Conservation (phyloP, 2,113 vertebrate genomes). For the Cepphus grylle region DNA sequence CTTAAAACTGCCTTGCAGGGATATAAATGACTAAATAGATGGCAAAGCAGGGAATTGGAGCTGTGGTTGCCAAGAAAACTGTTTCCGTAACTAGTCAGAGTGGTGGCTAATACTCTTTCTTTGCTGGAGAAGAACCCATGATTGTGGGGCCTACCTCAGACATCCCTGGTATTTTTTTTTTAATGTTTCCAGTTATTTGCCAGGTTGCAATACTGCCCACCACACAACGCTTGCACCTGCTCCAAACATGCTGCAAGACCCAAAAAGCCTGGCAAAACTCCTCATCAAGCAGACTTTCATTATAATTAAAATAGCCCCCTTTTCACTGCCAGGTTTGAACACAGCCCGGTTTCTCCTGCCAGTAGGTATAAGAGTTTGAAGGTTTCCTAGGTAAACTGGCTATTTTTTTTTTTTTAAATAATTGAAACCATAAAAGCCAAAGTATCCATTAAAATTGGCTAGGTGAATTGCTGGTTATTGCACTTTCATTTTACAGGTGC, state of each 20-base stretch:
- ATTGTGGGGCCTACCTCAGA: background rate
- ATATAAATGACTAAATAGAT: background rate
- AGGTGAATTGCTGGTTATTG: background rate
- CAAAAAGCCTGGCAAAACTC: background rate
- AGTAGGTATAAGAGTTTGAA: background rate
- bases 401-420: background rate
- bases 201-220: background rate
- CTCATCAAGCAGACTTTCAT: background rate
- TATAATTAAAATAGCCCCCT: background rate
- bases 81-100: background rate
- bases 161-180: background rate
- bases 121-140: background rate
- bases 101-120: background rate
- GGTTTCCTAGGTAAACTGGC: background rate
- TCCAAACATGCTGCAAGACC: background rate
- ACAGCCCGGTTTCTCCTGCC: background rate
- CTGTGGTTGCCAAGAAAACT: background rate
- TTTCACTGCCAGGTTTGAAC: background rate
- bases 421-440: background rate
- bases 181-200: background rate
- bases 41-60: background rate
- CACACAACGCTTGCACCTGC: background rate
- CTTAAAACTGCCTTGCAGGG: background rate
- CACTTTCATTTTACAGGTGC: background rate
- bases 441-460: background rate